These are phyloP conservation scores for Linepithema humile DNA, from an alignment of 1,140 invertebrate genomes.

Conservation along the genomic window DNA sequence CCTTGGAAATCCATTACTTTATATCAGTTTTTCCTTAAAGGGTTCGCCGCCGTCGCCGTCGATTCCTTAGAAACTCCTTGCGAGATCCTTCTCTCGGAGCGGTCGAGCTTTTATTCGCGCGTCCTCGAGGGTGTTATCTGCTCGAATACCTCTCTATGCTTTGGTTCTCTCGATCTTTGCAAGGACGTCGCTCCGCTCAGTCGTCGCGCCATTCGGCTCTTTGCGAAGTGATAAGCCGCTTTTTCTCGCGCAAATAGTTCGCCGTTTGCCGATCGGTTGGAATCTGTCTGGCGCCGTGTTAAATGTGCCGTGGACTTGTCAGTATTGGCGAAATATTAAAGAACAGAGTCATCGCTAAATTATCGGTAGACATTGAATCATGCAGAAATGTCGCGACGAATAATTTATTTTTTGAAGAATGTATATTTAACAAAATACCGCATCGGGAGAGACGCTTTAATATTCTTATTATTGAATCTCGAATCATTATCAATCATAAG, in stretches of 20 bases:
- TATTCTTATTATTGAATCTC: too few species aligned
- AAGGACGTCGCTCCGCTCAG: conserved; percentile 8
- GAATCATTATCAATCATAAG: background rate
- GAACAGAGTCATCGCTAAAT: background rate
- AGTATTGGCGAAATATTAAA: conserved; percentile 24
- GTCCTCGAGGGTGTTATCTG: conserved; percentile 56
- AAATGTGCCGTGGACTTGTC: conserved; percentile 16
- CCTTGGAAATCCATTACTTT: conserved; percentile 75
- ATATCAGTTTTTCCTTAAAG: conserved; percentile 73
- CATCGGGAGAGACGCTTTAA: background rate
- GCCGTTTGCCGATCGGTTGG: conserved; percentile 25
- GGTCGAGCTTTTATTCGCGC: conserved; percentile 53
- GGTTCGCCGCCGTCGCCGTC: conserved; percentile 26
- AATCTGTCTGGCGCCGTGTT: conserved; percentile 12
- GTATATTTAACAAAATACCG: background rate
- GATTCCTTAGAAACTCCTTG: conserved; percentile 50
- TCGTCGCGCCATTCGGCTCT: background rate
- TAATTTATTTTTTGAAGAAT: background rate
- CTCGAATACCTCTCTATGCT: conserved; percentile 44
- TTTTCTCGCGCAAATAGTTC: conserved; percentile 48
- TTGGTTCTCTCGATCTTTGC: conserved; percentile 39
- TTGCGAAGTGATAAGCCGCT: conserved; percentile 45
- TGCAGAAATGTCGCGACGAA: background rate
- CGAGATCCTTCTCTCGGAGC: conserved; percentile 35
- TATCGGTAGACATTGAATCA: background rate